phyloP scores from a whole-genome alignment of 2,113 vertebrate species.

The Rhinoderma darwinii region DNA sequence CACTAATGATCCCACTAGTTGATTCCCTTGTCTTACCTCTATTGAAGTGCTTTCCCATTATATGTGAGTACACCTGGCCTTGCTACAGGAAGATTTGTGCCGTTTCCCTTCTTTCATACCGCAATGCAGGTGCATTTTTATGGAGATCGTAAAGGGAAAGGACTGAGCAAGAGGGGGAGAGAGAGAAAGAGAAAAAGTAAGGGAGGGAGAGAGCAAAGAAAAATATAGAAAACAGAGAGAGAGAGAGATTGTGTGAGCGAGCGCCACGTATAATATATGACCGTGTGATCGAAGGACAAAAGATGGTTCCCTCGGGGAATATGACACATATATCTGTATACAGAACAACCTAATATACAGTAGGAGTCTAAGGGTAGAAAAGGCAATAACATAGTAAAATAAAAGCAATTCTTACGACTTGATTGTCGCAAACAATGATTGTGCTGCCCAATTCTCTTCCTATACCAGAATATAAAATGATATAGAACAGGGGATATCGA shows the following conservation, averaged over 20 bases:
- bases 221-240: slow-evolving; percentile 19
- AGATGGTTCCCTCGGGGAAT: slow-evolving; percentile 24
- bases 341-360: slow-evolving; percentile 42
- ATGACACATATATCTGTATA: slow-evolving; percentile 29
- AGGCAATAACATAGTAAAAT: slow-evolving; percentile 21
- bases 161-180: slow-evolving; percentile 22
- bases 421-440: slow-evolving; percentile 5
- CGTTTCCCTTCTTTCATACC: slow-evolving; percentile 43
- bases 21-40: not conserved
- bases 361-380: slow-evolving; percentile 10
- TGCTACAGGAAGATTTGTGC: slow-evolving; percentile 43
- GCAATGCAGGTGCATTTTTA: slow-evolving; percentile 60
- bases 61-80: slow-evolving; percentile 34
- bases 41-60: not conserved
- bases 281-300: slow-evolving; percentile 45
- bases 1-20: slow-evolving; percentile 25
- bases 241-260: slow-evolving; percentile 20
- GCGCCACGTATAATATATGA: slow-evolving; percentile 50
- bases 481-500: not conserved
- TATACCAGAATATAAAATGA: not conserved
- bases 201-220: slow-evolving; percentile 8
- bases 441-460: not conserved
- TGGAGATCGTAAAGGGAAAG: slow-evolving; percentile 58
- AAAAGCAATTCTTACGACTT: slow-evolving; percentile 11
- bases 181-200: not conserved